Evolutionary conservation across 2,888 invertebrate species (phyloP).

Genomic region (Schizotus pectinicornis): DNA sequence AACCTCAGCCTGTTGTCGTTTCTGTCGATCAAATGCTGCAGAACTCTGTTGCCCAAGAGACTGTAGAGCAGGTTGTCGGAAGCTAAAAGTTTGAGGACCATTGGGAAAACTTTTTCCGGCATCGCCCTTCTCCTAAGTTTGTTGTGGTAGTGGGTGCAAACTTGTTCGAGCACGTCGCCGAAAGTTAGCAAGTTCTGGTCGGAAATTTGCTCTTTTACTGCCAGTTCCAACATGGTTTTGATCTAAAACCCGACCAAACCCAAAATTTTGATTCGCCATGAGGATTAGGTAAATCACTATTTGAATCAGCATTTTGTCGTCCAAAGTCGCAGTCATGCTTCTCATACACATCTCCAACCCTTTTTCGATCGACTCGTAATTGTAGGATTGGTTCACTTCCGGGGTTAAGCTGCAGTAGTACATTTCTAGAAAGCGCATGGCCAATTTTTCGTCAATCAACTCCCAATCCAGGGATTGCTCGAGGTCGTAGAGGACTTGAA

Average conservation of each 20-base stretch:
- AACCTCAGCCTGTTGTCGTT: constrained; percentile 58
- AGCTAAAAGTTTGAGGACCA: constrained; percentile 60
- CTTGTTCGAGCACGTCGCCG: constrained; percentile 62
- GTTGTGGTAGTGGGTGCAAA: constrained; percentile 60
- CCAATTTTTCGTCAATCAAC: constrained; percentile 2
- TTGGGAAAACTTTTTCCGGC: constrained; percentile 59
- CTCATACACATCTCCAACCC: constrained; percentile 65
- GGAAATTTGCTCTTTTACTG: constrained; percentile 55
- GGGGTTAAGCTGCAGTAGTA: constrained; percentile 20
- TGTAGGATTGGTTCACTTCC: constrained; percentile 15
- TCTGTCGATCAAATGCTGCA: constrained; percentile 65
- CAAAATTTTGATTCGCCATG: constrained; percentile 24
- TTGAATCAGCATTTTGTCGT: constrained; percentile 59
- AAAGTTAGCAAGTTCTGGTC: constrained; percentile 62
- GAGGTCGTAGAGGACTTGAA: constrained; percentile 19
- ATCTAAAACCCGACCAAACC: constrained; percentile 44
- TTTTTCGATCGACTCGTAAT: constrained; percentile 57
- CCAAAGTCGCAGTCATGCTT: constrained; percentile 60
- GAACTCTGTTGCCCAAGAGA: constrained; percentile 63
- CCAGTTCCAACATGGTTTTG: constrained; percentile 62
- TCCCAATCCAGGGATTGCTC: constrained; percentile 9
- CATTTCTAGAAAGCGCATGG: constrained; percentile 17
- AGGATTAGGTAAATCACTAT: constrained; percentile 54
- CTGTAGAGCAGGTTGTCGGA: constrained; percentile 60
- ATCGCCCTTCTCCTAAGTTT: constrained; percentile 57